Base-by-base conservation (phyloP, 2,888 invertebrate species). In the Tuta absoluta region DNA sequence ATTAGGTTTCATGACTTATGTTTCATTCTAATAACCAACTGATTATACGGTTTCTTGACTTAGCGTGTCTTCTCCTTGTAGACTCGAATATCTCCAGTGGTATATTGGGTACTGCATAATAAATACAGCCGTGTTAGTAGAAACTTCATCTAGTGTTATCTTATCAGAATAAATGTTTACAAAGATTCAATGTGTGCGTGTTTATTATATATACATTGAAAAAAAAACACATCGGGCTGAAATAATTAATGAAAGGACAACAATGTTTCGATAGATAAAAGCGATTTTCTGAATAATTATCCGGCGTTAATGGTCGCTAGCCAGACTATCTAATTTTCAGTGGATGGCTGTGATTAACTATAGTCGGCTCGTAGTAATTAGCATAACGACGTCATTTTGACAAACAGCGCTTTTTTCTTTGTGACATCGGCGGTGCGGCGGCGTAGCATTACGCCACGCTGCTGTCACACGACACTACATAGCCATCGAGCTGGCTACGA, bases 91-190 rank as follows among this genome's bases (percentile, higher is more conserved):
- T 84, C 89, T 92, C 92, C 92, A 91, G 90, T 75, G 92, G 91
- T 80, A 92, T 92, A 92, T 92, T 92, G 88, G 92, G 92, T 91
- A 92, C 92, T 92, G 92, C 83, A 87, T 88, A 88, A 90, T 89
- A 90, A 91, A 89, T 87, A 89, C 85, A 84, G 84, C 83, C 82
- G 82, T 86, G 90, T 91, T 91, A 91, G 90, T 90, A 81, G 78
- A 80, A 76, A 78, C 74, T 76, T 56, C 38, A 38, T 49, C 51
- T 62, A 62, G 14, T 59, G 58, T 66, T 63, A 63, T 48, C 11
- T 49, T 45, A 45, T 45, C 45, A 45, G n/a, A 45, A 45, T 45
- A 45, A n/a, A n/a, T n/a, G 45, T 45, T n/a, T 11, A 17, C 3
- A 45, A 45, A 45, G 4, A 1, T 60, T 45, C 14, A 38, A 23